Conservation (phyloP, 2,888 invertebrate species). For the Chesias legatella region DNA sequence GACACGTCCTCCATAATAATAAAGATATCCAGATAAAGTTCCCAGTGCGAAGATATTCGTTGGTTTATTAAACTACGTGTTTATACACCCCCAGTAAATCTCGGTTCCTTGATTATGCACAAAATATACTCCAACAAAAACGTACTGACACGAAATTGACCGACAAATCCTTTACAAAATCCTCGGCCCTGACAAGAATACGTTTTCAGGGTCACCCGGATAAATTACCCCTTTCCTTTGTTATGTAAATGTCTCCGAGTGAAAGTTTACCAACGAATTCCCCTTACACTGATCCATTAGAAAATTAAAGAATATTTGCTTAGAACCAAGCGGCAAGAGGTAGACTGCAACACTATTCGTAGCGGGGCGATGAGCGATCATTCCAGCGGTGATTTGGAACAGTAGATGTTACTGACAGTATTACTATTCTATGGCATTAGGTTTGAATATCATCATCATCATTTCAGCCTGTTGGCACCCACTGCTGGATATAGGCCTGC, state of each 20-base stretch:
- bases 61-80: conserved; percentile 44
- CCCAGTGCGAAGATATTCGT: conserved; percentile 30
- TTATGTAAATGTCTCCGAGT: conserved; percentile 68
- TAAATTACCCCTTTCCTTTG: conserved; percentile 66
- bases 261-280: conserved; percentile 67
- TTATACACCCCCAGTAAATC: conserved; percentile 35
- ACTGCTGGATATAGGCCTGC: no score
- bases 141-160: conserved; percentile 58
- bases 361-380: no score
- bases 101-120: conserved; percentile 44
- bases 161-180: conserved; percentile 64
- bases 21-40: conserved; percentile 38
- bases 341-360: no score
- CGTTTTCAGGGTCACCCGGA: conserved; percentile 56
- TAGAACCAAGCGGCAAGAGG: conserved; percentile 45
- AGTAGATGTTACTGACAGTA: no score
- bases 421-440: no score
- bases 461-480: no score
- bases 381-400: no score
- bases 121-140: conserved; percentile 53
- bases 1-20: conserved; percentile 32
- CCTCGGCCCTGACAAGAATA: conserved; percentile 64
- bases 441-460: no score
- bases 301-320: conserved; percentile 70
- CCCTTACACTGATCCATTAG: conserved; percentile 66